Percentiles rank a stretch among this genome's conserved stretches.
Evolutionary conservation across 2,113 vertebrate genomes (phyloP).

Genomic region (Bubo bubo): DNA sequence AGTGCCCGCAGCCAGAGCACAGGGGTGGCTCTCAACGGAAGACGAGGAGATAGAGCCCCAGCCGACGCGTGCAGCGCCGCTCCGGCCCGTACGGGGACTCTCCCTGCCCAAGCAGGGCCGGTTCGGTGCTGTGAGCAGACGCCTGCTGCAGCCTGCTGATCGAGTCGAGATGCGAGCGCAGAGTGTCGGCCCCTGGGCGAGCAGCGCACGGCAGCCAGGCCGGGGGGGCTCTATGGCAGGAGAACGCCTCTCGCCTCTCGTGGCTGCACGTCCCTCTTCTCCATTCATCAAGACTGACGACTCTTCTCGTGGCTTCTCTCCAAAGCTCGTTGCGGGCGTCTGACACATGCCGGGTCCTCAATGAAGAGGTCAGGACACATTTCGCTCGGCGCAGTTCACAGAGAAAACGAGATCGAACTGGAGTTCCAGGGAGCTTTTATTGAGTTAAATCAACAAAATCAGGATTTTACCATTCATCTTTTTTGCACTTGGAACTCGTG

Average conservation of each 20-base stretch:
- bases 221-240: rapidly evolving
- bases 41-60: rapidly evolving
- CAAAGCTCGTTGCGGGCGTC: rapidly evolving
- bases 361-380: rapidly evolving
- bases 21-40: not conserved
- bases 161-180: not conserved
- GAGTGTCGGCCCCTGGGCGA: rapidly evolving
- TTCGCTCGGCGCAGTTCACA: not conserved
- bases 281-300: rapidly evolving
- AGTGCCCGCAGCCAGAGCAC: not conserved
- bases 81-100: not conserved
- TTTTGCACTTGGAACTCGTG: slow-evolving; percentile 46
- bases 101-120: rapidly evolving
- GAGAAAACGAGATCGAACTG: not conserved
- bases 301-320: not conserved
- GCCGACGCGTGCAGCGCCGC: no score
- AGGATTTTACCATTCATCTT: slow-evolving; percentile 73
- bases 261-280: not conserved
- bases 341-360: rapidly evolving
- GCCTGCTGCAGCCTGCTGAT: not conserved
- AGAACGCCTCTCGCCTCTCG: no score
- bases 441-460: slow-evolving; percentile 77
- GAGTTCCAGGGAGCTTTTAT: slow-evolving; percentile 86
- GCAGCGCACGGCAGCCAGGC: no score
- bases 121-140: no score